Base-by-base conservation (phyloP, 2,113 vertebrate genomes). In the Colistium nudipinnis region DNA sequence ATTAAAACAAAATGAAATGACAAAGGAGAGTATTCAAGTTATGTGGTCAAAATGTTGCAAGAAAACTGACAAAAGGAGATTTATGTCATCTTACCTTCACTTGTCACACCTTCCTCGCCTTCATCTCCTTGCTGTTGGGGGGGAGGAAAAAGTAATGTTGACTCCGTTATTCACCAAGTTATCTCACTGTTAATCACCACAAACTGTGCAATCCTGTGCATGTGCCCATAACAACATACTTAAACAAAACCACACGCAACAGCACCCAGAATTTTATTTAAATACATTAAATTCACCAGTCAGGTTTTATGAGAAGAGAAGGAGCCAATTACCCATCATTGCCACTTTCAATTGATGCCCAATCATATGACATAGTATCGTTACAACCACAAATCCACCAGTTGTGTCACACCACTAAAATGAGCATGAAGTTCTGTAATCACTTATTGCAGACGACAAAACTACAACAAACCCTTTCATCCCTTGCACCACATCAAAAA, bases 51-150 rank as follows among this genome's bases (percentile, higher is more conserved):
- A 17, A 44, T 36, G 4, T 10, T 9, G 16, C 53, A 51, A 33
- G 31, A 4, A 59, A 17, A 31, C 14, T 17, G 8, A 14, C 4
- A 28, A n/a, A 19, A 4, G 1, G 4, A 41, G 16, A 33, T 33
- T 44, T 0, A 17, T 4, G 3, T 33, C 9, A 11, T 8, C 57
- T 43, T 92, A 98, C 97, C 98, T 97, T 99, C 97, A 49, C 97
- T 99, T 0, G 98, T 99, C 87, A 99, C 98, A 0, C 98, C 98
- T 87, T 98, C 98, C 75, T 98, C 98, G 13, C 89, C 92, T 25
- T 97, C 96, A 0, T 98, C 96, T 53, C 97, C 97, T 87, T 95
- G 94, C 98, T 99, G 78, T 80, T 41, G 24, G 14, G 35, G 39
- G n/a, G 25, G n/a, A 5, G 4, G 14, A 59, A 44, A 35, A 63